phyloP scores from a whole-genome alignment of 2,113 vertebrate species.

The Spheniscus mendiculus region DNA sequence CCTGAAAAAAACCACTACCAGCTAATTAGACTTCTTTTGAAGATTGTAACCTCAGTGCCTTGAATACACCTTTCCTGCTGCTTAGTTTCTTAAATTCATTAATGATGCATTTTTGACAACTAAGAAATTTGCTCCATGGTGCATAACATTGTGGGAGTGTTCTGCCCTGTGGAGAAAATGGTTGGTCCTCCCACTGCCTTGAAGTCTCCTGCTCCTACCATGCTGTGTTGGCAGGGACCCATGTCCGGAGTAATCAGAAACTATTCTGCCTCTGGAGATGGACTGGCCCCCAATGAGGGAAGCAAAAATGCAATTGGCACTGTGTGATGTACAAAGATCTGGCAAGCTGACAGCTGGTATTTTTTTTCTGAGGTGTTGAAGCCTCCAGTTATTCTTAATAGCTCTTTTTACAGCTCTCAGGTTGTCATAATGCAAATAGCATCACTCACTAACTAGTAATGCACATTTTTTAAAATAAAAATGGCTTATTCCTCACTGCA shows the following conservation, averaged over 20 bases:
- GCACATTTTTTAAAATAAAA: neutral
- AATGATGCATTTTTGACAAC: neutral
- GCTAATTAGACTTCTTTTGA: neutral
- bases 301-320: neutral
- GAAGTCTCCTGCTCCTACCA: neutral
- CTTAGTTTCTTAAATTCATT: neutral
- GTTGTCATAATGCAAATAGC: neutral
- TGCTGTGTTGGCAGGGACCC: slow-evolving; percentile 20
- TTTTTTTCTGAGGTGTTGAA: neutral
- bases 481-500: neutral
- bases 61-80: neutral
- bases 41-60: neutral
- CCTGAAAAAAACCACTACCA: neutral
- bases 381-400: slow-evolving; percentile 1
- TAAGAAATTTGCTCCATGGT: neutral
- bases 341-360: neutral
- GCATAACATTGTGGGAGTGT: neutral
- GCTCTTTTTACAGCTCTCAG: neutral
- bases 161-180: neutral
- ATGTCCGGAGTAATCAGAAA: slow-evolving; percentile 33
- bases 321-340: neutral
- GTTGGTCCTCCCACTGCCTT: neutral
- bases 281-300: neutral
- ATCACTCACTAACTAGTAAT: neutral
- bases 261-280: slow-evolving; percentile 47